Percentiles rank a stretch among this genome's conserved stretches.
Conservation (phyloP, 2,797 vertebrate genomes). For the Anabacerthia variegaticeps region DNA sequence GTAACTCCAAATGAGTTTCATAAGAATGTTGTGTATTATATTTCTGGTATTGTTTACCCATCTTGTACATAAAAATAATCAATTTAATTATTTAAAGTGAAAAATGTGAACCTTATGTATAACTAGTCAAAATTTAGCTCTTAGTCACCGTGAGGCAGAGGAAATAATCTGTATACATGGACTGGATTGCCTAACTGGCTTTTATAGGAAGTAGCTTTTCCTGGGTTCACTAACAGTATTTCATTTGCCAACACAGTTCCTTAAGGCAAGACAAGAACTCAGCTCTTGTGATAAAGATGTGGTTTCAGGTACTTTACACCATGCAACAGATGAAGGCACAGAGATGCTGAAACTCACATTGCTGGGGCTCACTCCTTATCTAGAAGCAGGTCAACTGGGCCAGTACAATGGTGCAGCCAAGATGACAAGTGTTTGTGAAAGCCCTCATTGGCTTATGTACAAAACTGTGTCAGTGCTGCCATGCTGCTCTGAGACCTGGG, state of each 20-base stretch:
- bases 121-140: not conserved
- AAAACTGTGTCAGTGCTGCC: not conserved
- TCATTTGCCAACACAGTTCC: not conserved
- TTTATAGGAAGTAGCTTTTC: not conserved
- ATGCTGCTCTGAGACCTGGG: not conserved
- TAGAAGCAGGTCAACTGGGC: not conserved
- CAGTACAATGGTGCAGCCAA: not conserved
- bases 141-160: not conserved
- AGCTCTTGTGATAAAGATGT: not conserved
- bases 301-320: not conserved
- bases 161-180: not conserved
- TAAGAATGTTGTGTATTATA: not conserved
- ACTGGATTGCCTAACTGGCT: not conserved
- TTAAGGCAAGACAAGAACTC: not conserved
- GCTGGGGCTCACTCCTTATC: not conserved
- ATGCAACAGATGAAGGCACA: not conserved
- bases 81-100: not conserved
- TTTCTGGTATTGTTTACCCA: not conserved
- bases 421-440: not conserved
- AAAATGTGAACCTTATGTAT: not conserved
- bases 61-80: not conserved
- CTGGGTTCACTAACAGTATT: not conserved
- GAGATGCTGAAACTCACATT: not conserved
- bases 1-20: not conserved
- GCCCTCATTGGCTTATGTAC: not conserved